Evolutionary conservation across 2,113 vertebrate genomes (phyloP), one percentile per base, ranked within the genome.

Genomic region (Hippocampus mohnikei): DNA sequence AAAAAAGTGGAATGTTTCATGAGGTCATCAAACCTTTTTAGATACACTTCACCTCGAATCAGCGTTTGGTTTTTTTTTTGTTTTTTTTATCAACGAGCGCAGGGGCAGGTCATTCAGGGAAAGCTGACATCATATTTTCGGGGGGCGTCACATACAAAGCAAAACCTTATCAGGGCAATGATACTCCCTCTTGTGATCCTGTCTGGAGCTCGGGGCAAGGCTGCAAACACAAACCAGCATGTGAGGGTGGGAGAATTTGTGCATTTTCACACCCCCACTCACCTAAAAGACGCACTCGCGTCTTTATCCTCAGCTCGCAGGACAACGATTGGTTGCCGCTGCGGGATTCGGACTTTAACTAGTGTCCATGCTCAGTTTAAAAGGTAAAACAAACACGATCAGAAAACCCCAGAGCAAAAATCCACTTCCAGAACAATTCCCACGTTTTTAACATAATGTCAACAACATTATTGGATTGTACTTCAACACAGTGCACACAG

Each of bases 11-110:
- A 70, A 75, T 52, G 23, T 56, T 58, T 68, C 25, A 63, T 1
- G 33, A 73, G 21, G 50, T 53, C 50, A n/a, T 10, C 21, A 9
- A 59, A 40, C 40, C 50, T 13, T 29, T 40, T 61, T 10, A 46
- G 63, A 62, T 66, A 48, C 46, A 50, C 63, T 79, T 59, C 33
- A 33, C 66, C 48, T 60, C 2, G 20, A 50, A 63, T 80, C 56
- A 46, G 71, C 65, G 25, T 37, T 12, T 46, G 55, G n/a, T n/a
- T n/a, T n/a, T n/a, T n/a, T n/a, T n/a, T n/a, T n/a, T n/a, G n/a
- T n/a, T n/a, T 71, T 53, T 29, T 70, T 68, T 41, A 9, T 62
- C 20, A 56, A 16, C 48, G 11, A 33, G 53, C 18, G 63, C 40
- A 60, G 20, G 15, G 56, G 71, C 41, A 60, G 53, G 56, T 65